Evolutionary conservation across 2,113 vertebrate genomes (phyloP), one percentile per base, ranked within the genome.

Genomic region (Vireo altiloquus): DNA sequence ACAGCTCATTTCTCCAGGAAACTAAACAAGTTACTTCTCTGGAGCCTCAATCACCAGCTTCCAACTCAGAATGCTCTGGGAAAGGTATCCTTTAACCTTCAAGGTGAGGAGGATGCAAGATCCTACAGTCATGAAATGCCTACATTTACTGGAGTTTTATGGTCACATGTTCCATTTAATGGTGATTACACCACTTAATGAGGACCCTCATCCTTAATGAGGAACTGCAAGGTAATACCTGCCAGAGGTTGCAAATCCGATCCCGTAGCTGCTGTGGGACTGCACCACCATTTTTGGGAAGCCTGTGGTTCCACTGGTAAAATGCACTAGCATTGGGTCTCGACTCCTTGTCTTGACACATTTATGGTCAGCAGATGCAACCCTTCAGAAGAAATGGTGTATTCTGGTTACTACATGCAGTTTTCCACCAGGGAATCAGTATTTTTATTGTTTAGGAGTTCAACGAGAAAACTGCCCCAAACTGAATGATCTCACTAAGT

Each of bases 261-360:
- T 88, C 16, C 98, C 98, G 0, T 97, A 98, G 82, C 98, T 98
- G 96, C 97, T 92, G 68, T 99, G 98, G 44, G 97, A 98, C 9
- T 98, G 98, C 69, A 98, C 95, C 7, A 97, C 98, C 98, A 99
- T 99, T 96, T 98, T 99, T 72, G 98, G 98, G 17, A 94, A 80
- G 6, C 98, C 98, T 0, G 98, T 98, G 9, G 98, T 98, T 65
- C 98, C 98, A 6, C 98, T 99, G 23, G 98, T 99, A 79, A 98
- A 99, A 94, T 97, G 98, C 47, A 99, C 97, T 13, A 97, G 76
- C 97, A 98, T 95, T 2, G 98, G 76, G 18, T 99, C 98, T 16
- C 70, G 53, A 44, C 98, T 98, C 75, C 91, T 98, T 4, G 98
- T 98, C 92, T 94, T 95, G 40, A 98, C 77, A 33, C 98, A 98